These are phyloP conservation scores for Cremastobaeus sp. DNA, from an alignment of 2,888 invertebrate species.

Conservation along the genomic window DNA sequence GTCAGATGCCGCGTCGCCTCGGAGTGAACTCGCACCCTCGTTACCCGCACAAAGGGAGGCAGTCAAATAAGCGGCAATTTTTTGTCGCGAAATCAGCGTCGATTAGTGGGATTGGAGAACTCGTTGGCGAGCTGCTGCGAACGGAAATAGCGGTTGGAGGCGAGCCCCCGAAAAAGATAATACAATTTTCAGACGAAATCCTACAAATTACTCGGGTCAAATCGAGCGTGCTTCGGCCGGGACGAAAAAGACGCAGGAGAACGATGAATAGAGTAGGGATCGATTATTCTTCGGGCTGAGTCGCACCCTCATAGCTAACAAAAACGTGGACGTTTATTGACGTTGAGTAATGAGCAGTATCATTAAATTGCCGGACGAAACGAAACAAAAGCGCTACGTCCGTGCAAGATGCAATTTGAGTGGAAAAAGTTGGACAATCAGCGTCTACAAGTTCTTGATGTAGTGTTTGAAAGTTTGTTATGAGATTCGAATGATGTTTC, in stretches of 20 bases:
- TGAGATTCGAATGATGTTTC: too few relatives aligned
- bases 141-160: slow-evolving; percentile 25
- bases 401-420: slow-evolving; percentile 2
- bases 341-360: slow-evolving; percentile 55
- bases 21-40: too few relatives aligned
- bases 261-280: slow-evolving; percentile 54
- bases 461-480: too few relatives aligned
- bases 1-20: too few relatives aligned
- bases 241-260: slow-evolving; percentile 36
- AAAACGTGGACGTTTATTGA: slow-evolving; percentile 47
- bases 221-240: slow-evolving; percentile 1
- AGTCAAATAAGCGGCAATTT: slow-evolving; percentile 23
- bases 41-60: slow-evolving; percentile 2
- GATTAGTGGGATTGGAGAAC: slow-evolving; percentile 8
- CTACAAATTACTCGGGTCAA: slow-evolving; percentile 31
- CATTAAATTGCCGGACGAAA: slow-evolving; percentile 47
- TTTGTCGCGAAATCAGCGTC: slow-evolving; percentile 20
- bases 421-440: slow-evolving; percentile 28
- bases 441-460: too few relatives aligned
- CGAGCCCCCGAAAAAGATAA: slow-evolving; percentile 44
- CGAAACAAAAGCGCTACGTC: slow-evolving; percentile 32
- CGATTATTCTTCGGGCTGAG: slow-evolving; percentile 51
- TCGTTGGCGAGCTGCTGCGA: slow-evolving; percentile 10
- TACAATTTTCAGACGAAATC: slow-evolving; percentile 46
- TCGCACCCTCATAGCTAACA: slow-evolving; percentile 48